Evolutionary conservation across 2,797 vertebrate species (phyloP).

Genomic region (Periparus ater): DNA sequence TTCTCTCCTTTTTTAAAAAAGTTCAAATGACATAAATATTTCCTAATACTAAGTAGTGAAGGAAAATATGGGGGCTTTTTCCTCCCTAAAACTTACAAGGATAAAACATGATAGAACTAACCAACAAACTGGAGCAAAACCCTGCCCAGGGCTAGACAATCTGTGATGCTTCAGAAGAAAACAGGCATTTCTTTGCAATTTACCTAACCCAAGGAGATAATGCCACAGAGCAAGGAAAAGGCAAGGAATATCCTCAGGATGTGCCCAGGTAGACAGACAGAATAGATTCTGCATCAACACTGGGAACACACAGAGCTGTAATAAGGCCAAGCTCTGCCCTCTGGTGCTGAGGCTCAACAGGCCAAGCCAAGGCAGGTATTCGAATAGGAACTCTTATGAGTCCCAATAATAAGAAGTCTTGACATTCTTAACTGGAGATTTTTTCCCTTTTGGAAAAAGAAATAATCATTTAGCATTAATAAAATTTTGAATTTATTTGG

Average conservation of each 20-base stretch:
- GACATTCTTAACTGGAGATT: not conserved
- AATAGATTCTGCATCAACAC: not conserved
- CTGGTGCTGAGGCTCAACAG: not conserved
- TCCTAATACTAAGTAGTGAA: not conserved
- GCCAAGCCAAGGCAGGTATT: not conserved
- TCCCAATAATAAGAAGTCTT: not conserved
- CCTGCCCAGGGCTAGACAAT: constrained; percentile 18
- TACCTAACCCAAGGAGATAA: constrained; percentile 31
- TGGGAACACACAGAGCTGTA: not conserved
- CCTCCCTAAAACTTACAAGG: not conserved
- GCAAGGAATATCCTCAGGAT: not conserved
- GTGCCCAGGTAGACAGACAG: not conserved
- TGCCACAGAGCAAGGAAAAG: constrained; percentile 7
- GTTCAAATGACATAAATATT: constrained; percentile 21
- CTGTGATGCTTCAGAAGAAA: constrained; percentile 13
- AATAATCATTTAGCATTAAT: not conserved
- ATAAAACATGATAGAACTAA: constrained; percentile 12
- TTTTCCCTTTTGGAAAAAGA: not conserved
- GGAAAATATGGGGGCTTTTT: not conserved
- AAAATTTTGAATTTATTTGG: not conserved
- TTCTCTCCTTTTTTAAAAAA: not conserved
- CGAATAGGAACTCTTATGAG: not conserved
- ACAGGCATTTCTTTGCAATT: constrained; percentile 9
- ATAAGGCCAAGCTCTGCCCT: not conserved
- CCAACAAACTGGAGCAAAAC: not conserved